These are phyloP conservation scores for Passer montanus DNA, from an alignment of 2,113 vertebrate genomes.

Conservation along the genomic window DNA sequence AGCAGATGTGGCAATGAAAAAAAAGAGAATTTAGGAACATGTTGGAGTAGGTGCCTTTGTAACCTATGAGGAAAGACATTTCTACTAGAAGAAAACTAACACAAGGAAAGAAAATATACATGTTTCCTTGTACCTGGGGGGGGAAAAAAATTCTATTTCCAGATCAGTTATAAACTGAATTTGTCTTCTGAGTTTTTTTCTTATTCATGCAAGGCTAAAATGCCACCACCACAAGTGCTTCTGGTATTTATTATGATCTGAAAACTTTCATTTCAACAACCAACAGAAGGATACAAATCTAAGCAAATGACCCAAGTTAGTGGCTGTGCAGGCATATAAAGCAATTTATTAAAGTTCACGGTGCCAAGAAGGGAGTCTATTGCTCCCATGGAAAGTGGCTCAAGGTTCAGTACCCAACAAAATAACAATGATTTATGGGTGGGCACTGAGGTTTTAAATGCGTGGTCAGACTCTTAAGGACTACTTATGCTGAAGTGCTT, in stretches of 20 bases:
- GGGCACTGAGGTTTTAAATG: not conserved
- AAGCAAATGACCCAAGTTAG: not conserved
- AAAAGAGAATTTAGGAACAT: not conserved
- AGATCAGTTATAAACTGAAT: not conserved
- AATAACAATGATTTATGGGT: not conserved
- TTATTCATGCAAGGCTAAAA: not conserved
- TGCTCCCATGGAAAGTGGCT: conserved; percentile 2
- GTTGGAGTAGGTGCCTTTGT: not conserved
- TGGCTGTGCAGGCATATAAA: not conserved
- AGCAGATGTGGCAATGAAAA: not conserved
- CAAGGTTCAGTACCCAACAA: conserved; percentile 20
- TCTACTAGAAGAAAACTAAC: not conserved
- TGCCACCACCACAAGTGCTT: not conserved
- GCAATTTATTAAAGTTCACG: not conserved
- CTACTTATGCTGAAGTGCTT: not conserved
- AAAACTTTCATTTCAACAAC: not conserved
- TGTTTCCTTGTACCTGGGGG: not conserved
- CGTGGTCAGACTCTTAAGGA: not conserved
- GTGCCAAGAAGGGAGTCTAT: not conserved
- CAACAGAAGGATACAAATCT: not conserved
- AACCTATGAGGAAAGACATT: not conserved
- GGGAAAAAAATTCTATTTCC: not conserved
- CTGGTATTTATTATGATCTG: not conserved
- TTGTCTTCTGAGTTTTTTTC: not conserved
- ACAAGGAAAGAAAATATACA: not conserved